phyloP scores from a whole-genome alignment of 1,140 invertebrate genomes.

The Drosophila melanogaster region Release_6_plus_ISO1_MT NT_033779.5:21183001-21183500 shows the following conservation, averaged over 20 bases:
- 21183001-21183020: constrained; percentile 32
- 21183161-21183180: constrained; percentile 46
- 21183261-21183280: constrained; percentile 83
- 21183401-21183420: constrained; percentile 74
- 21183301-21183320: constrained; percentile 75
- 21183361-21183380: constrained; percentile 63
- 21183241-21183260: constrained; percentile 83
- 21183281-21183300: constrained; percentile 79
- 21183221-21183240: constrained; percentile 80
- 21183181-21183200: constrained; percentile 46
- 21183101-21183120: constrained; percentile 82
- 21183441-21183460: constrained; percentile 79
- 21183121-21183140: constrained; percentile 75
- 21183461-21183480: constrained; percentile 80
- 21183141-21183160: constrained; percentile 22
- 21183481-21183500: constrained; percentile 69
- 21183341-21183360: constrained; percentile 77
- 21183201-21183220: constrained; percentile 44
- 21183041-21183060: constrained; percentile 30
- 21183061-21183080: constrained; percentile 59
- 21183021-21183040: constrained; percentile 58
- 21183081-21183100: constrained; percentile 45
- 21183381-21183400: constrained; percentile 24
- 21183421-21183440: constrained; percentile 71
- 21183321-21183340: constrained; percentile 82